Base-by-base conservation (phyloP, 92 coral and sea anemone species). In the Bergia puertoricense region DNA sequence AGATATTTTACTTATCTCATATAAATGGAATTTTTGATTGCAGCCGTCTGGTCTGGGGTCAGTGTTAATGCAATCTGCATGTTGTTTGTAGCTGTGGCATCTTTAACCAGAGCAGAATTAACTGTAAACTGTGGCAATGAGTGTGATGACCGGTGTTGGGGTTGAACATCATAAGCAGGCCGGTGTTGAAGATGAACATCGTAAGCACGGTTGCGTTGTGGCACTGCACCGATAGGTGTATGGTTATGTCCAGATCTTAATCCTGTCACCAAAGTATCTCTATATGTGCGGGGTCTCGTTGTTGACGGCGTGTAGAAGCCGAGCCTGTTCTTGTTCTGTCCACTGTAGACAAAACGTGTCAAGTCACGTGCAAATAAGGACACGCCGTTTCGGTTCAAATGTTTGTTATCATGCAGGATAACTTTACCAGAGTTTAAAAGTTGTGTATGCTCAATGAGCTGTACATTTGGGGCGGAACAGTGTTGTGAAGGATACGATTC, bases 311-410 rank as follows among this genome's bases (percentile, higher is more conserved):
- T 18, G 86, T 41, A 82, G 16, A 39, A 41, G 41, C 40, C n/a
- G 44, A 37, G 80, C n/a, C 37, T 41, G 80, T 76, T 76, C 38
- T 40, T 43, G 57, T 76, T 76, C 51, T 40, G 57, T 42, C 69
- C 73, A 56, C 77, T 65, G 74, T 74, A 86, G 74, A 68, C 44
- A 38, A 68, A 66, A 39, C 82, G 81, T 76, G 78, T 86, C 18
- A 88, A 75, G 42, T 44, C 62, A 39, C 42, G 86, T 43, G 90
- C 90, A 88, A 88, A 88, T 56, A 68, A 50, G 51, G 80, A 57
- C 11, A 77, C 76, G 41, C 85, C 78, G 62, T 76, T 72, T 16
- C 81, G 59, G 59, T 86, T 80, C n/a, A 88, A 51, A 15, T 88
- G 86, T 67, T 88, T 79, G 43, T 80, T 88, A n/a, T 79, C 90